Percentiles rank a stretch among this genome's conserved stretches.
These are phyloP conservation scores for Cynocephalus volans DNA, from an alignment of 2,113 vertebrate species.

Conservation along the genomic window DNA sequence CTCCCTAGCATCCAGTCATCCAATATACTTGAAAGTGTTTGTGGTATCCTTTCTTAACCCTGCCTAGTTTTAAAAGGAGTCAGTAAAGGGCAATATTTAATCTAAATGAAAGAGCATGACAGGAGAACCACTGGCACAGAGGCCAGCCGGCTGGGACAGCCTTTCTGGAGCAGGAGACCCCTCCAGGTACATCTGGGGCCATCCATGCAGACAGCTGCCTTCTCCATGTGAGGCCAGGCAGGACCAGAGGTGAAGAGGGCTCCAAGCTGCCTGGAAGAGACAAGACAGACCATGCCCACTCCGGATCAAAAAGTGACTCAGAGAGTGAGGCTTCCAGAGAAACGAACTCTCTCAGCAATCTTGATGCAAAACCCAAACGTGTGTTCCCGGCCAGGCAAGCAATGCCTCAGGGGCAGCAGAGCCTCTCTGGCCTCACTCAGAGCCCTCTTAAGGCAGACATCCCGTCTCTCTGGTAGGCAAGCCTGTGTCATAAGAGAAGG, in stretches of 20 bases:
- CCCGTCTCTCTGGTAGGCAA: background rate
- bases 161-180: background rate
- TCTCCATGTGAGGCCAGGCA: background rate
- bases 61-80: background rate
- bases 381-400: background rate
- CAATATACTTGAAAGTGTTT: background rate
- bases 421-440: background rate
- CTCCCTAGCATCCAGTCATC: background rate
- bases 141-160: background rate
- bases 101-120: background rate
- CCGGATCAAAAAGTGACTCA: background rate
- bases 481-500: background rate
- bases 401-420: background rate
- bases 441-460: background rate
- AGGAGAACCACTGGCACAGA: rapidly evolving
- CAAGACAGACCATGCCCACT: background rate
- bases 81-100: background rate
- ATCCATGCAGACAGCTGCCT: background rate
- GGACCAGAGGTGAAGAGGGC: background rate
- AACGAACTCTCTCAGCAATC: background rate
- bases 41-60: background rate
- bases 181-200: background rate
- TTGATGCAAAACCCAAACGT: background rate
- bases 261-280: background rate
- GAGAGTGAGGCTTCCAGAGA: background rate